Conservation (phyloP, 2,797 vertebrate species). For the Muscicapa comitata region DNA sequence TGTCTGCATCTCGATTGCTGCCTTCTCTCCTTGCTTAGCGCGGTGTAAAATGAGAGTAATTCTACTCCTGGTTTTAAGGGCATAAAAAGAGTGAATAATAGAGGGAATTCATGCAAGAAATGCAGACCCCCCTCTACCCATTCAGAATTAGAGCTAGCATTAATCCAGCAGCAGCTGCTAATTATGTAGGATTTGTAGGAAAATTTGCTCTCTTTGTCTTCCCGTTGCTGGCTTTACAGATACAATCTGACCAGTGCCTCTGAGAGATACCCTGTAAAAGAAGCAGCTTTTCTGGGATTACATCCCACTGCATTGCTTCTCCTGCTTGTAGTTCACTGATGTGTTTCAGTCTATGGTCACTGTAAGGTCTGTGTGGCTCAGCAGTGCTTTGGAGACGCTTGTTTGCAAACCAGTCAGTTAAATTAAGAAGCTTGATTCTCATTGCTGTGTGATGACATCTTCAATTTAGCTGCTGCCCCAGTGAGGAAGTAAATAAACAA, state of each 20-base stretch:
- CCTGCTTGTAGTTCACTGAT: background rate
- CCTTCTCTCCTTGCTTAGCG: background rate
- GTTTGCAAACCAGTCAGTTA: slow-evolving; percentile 47
- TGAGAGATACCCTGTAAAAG: background rate
- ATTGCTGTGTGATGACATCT: slow-evolving; percentile 52
- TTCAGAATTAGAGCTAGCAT: slow-evolving; percentile 6
- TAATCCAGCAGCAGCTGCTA: slow-evolving; percentile 47
- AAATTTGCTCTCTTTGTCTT: slow-evolving; percentile 26
- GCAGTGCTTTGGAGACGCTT: background rate
- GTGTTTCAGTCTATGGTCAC: background rate
- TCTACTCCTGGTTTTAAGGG: background rate
- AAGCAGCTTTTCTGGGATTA: slow-evolving; percentile 18
- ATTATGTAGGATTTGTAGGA: slow-evolving; percentile 42
- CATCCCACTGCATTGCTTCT: background rate
- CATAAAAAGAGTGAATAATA: background rate
- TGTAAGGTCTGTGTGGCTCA: background rate
- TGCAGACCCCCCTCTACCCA: background rate
- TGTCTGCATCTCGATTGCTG: background rate
- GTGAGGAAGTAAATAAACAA: slow-evolving; percentile 65
- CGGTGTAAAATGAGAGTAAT: background rate
- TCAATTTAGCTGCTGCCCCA: slow-evolving; percentile 45
- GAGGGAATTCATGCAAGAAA: background rate
- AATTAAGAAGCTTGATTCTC: slow-evolving; percentile 58
- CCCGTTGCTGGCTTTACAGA: background rate
- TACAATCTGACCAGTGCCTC: background rate